Percentiles rank a stretch among this genome's conserved stretches.
These are phyloP conservation scores for Ellobium chinense DNA, from an alignment of 2,888 invertebrate genomes.

Conservation along the genomic window DNA sequence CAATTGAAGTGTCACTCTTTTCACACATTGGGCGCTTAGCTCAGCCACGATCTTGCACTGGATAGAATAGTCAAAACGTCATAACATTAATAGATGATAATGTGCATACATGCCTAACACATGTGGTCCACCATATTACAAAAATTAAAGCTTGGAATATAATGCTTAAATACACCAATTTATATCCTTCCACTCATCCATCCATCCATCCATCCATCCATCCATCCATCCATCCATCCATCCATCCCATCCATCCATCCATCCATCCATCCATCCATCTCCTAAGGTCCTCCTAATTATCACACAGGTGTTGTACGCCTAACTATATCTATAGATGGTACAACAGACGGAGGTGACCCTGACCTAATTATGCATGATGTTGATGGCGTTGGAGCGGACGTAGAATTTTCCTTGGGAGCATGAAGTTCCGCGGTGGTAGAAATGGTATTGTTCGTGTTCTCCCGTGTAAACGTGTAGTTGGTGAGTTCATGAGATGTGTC, in stretches of 20 bases:
- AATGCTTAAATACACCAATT: too few relatives aligned
- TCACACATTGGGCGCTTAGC: too few relatives aligned
- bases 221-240: not conserved
- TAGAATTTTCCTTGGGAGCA: conserved; percentile 48
- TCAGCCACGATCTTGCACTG: too few relatives aligned
- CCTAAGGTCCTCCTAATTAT: too few relatives aligned
- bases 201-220: not conserved
- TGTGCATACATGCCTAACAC: too few relatives aligned
- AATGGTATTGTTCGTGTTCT: conserved; percentile 74
- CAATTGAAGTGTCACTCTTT: too few relatives aligned
- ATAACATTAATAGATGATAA: too few relatives aligned
- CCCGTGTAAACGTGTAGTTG: conserved; percentile 75
- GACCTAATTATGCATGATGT: conserved; percentile 14
- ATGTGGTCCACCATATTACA: too few relatives aligned
- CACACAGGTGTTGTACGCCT: conserved; percentile 68
- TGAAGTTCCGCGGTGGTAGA: conserved; percentile 75
- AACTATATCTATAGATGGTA: conserved; percentile 62
- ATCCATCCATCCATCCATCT: not conserved
- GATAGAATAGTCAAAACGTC: too few relatives aligned
- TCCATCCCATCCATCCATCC: not conserved
- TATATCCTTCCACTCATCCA: not conserved
- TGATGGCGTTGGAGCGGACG: conserved; percentile 7
- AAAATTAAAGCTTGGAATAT: too few relatives aligned
- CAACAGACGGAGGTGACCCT: conserved; percentile 44
- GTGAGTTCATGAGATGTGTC: conserved; percentile 77